Conservation (phyloP, 2,113 vertebrate genomes). For the Perca flavescens region DNA sequence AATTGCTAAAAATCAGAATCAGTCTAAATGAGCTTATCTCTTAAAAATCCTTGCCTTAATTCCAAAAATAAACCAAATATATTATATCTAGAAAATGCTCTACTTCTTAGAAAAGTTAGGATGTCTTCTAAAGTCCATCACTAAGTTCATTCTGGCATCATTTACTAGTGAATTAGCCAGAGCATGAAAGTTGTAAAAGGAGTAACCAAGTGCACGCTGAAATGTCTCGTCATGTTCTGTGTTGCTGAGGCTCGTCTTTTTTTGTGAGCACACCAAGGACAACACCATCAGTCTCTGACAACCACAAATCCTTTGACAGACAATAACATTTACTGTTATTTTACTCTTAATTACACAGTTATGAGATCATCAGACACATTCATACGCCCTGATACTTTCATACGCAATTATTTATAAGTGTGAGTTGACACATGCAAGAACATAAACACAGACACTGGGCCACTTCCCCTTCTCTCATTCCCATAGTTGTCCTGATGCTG, state of each 20-base stretch:
- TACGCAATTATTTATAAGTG: background rate
- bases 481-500: background rate
- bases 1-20: slow-evolving; percentile 8
- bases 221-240: slow-evolving; percentile 7
- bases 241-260: slow-evolving; percentile 4
- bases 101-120: background rate
- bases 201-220: background rate
- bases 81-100: background rate
- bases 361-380: slow-evolving; percentile 10
- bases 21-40: background rate
- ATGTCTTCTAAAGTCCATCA: background rate
- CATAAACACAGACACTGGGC: background rate
- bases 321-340: background rate
- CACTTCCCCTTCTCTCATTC: slow-evolving; percentile 13
- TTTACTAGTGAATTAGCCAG: background rate
- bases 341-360: slow-evolving; percentile 24
- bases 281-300: slow-evolving; percentile 23
- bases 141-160: background rate
- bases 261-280: slow-evolving; percentile 25
- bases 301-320: slow-evolving; percentile 4
- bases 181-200: slow-evolving; percentile 20
- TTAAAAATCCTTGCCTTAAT: background rate
- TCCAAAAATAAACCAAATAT: slow-evolving; percentile 16
- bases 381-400: background rate
- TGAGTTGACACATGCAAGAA: background rate